Percentiles rank a stretch among this genome's conserved stretches.
phyloP scores from a whole-genome alignment of 2,888 invertebrate genomes.

The Coenonympha glycerion region DNA sequence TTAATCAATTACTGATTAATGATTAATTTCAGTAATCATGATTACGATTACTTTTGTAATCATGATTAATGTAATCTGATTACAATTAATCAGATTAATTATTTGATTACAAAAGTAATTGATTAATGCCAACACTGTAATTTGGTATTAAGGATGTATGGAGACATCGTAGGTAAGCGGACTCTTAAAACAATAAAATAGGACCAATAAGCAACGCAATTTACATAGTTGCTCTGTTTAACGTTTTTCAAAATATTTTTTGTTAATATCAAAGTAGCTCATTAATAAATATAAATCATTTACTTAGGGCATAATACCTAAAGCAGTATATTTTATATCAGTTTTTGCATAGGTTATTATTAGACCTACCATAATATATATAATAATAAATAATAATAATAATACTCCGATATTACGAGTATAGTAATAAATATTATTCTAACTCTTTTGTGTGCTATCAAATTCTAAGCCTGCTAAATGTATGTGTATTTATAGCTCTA shows the following conservation, averaged over 20 bases:
- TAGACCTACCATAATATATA: no score
- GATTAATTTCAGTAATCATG: no score
- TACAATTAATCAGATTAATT: no score
- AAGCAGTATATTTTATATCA: conserved; percentile 27
- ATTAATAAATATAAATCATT: conserved; percentile 19
- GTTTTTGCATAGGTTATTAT: conserved; percentile 23
- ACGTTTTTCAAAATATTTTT: conserved; percentile 18
- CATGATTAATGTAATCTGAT: no score
- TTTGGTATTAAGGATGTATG: no score
- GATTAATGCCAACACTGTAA: no score
- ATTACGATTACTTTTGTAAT: no score
- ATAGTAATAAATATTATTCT: conserved; percentile 13
- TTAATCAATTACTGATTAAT: no score
- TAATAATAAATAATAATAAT: conserved; percentile 15
- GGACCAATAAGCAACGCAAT: conserved; percentile 28
- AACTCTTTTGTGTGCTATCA: conserved; percentile 21
- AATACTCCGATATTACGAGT: neutral
- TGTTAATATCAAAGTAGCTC: conserved; percentile 20
- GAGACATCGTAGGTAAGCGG: no score
- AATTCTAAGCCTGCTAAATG: conserved; percentile 23
- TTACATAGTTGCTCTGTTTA: conserved; percentile 25
- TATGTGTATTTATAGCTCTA: conserved; percentile 18
- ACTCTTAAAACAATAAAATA: conserved; percentile 26
- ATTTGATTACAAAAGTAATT: no score
- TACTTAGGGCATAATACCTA: conserved; percentile 20